Base-by-base conservation (phyloP, 1,140 invertebrate genomes). In the Drosophila miranda region DNA sequence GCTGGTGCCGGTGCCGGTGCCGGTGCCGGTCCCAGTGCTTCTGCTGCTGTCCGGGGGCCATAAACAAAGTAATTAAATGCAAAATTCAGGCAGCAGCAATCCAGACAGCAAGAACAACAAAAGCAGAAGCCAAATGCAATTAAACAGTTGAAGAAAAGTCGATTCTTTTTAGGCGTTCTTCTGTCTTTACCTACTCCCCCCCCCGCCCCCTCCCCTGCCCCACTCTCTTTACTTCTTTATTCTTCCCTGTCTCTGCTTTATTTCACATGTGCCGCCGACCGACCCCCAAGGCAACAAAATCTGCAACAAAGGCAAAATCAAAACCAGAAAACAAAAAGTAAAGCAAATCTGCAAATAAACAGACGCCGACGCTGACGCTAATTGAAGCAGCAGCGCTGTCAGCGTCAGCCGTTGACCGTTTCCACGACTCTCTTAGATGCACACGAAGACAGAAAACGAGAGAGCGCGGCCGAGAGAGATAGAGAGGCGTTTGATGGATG, bases 31-130 rank as follows among this genome's bases (percentile, higher is more conserved):
- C 16, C 16, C 16, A 16, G 16, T 16, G 16, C 16, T 16, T 16
- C 16, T 16, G 16, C 34, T 38, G 23, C 34, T 38, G 34, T 13
- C 34, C 34, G 53, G 71, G 51, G 81, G 82, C 81, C 81, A 86
- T 86, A 86, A 86, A 86, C 81, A 86, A 87, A 86, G 81, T 86
- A 84, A 84, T 84, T 84, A 84, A 84, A 86, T 64, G 81, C 80
- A 86, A 72, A 84, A 79, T 75, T 75, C 75, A 76, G 63, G 61
- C 73, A 73, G 63, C 56, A 62, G 60, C 43, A 60, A 66, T 16
- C 14, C 44, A 67, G 61, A 62, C 62, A 83, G 63, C 43, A 78
- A 50, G 52, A 66, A 58, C 60, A 72, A 58, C 44, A 73, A 42
- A 45, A 53, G 7, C 19, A 26, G 41, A 26, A 63, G 56, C 66